These are phyloP conservation scores for Hippolais icterina DNA, from an alignment of 2,113 vertebrate species.

Conservation along the genomic window DNA sequence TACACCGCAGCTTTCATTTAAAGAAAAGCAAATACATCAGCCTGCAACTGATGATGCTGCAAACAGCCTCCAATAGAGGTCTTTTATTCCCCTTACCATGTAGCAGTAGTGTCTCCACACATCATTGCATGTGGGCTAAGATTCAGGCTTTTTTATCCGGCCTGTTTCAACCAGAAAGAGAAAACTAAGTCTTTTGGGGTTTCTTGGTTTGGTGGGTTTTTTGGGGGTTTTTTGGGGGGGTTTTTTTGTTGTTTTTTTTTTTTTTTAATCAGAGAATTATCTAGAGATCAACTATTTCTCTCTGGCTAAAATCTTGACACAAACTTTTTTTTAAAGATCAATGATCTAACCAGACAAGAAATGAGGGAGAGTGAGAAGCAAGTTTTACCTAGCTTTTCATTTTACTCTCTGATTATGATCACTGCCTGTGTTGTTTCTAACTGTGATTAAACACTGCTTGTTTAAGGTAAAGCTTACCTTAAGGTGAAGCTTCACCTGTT, in stretches of 20 bases:
- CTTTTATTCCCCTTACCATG: not conserved
- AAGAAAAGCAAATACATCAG: constrained; percentile 1
- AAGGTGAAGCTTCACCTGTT: not conserved
- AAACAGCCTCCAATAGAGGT: not conserved
- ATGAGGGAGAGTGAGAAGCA: not conserved
- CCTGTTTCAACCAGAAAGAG: not conserved
- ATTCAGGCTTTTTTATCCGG: not conserved
- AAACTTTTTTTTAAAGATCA: not conserved
- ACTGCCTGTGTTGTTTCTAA: not conserved
- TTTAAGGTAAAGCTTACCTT: not conserved
- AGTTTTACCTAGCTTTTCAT: not conserved
- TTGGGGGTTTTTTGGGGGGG: too few relatives aligned
- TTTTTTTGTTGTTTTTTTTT: too few relatives aligned
- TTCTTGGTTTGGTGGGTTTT: not conserved
- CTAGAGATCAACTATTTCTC: not conserved
- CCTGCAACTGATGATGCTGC: not conserved
- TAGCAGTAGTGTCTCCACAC: not conserved
- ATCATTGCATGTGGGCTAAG: not conserved
- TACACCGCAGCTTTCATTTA: not conserved
- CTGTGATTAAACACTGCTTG: not conserved
- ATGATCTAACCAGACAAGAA: not conserved
- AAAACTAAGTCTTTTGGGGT: not conserved
- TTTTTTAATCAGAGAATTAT: not conserved
- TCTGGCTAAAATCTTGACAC: not conserved
- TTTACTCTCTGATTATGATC: not conserved